Conservation (phyloP, 64 coral and sea anemone species). For the Porites australiensis region DNA sequence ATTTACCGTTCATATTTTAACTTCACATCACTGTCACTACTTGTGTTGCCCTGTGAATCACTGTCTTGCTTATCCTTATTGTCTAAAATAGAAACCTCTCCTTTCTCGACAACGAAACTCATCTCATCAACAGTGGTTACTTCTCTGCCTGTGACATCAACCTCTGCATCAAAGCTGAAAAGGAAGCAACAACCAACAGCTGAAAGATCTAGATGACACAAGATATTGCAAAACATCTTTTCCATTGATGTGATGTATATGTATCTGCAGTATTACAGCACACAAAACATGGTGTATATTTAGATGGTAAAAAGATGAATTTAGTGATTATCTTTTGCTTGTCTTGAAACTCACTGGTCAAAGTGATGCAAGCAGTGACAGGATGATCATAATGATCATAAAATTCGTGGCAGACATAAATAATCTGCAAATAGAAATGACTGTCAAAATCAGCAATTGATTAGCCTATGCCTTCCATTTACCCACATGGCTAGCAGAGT, state of each 20-base stretch:
- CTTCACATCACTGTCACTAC: not conserved
- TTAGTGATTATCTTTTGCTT: not conserved
- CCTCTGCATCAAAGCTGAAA: not conserved
- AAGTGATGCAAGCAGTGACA: not conserved
- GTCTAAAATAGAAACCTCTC: not conserved
- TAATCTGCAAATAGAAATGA: not conserved
- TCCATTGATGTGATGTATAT: not conserved
- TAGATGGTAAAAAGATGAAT: not conserved
- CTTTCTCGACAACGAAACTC: not conserved
- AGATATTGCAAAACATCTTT: not conserved
- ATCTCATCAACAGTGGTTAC: not conserved
- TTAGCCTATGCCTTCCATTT: not conserved
- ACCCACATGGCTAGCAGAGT: not conserved
- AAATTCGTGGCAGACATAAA: not conserved
- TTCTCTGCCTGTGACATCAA: not conserved
- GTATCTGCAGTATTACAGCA: not conserved
- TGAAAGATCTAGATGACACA: not conserved
- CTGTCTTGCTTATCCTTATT: not conserved
- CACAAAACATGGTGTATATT: not conserved
- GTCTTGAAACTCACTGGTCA: not conserved
- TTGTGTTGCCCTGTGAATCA: not conserved
- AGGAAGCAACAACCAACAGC: conserved; percentile 1
- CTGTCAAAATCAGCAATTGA: not conserved
- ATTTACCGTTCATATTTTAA: too few relatives aligned
- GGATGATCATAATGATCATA: not conserved